phyloP scores from a whole-genome alignment of 2,888 invertebrate species.

The Rhagonycha fulva region DNA sequence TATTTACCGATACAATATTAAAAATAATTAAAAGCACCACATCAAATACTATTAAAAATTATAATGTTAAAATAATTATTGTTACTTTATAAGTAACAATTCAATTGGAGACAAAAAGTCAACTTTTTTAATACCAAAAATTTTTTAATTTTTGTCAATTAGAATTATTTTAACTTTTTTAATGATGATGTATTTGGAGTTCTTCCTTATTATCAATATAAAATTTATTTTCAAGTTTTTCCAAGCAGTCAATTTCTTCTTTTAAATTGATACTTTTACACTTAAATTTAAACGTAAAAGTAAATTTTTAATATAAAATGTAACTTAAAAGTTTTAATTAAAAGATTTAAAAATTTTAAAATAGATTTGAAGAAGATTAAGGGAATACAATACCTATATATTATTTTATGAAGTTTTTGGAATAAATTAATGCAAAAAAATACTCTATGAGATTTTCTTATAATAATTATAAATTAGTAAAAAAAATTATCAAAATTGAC shows the following conservation, averaged over 20 bases:
- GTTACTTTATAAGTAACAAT: too few species aligned
- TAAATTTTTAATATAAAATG: neutral
- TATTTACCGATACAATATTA: too few species aligned
- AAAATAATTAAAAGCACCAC: too few species aligned
- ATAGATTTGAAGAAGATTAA: neutral
- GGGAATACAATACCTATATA: slow-evolving; percentile 2
- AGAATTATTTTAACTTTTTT: neutral
- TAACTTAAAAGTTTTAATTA: neutral
- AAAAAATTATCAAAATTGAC: too few species aligned
- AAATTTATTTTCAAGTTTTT: neutral
- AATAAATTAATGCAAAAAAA: neutral
- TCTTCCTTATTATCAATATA: neutral
- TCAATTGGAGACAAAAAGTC: too few species aligned
- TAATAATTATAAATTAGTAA: neutral
- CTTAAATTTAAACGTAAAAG: neutral
- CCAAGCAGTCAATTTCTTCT: neutral
- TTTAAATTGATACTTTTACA: neutral
- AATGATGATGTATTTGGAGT: neutral
- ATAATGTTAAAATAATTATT: too few species aligned
- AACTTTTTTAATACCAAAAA: too few species aligned
- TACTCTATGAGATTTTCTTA: neutral
- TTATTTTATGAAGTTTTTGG: neutral
- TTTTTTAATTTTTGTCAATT: neutral
- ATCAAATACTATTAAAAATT: too few species aligned
- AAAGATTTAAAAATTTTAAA: neutral